Evolutionary conservation across 1,140 invertebrate genomes (phyloP).

Genomic region (Tribolium castaneum): DNA sequence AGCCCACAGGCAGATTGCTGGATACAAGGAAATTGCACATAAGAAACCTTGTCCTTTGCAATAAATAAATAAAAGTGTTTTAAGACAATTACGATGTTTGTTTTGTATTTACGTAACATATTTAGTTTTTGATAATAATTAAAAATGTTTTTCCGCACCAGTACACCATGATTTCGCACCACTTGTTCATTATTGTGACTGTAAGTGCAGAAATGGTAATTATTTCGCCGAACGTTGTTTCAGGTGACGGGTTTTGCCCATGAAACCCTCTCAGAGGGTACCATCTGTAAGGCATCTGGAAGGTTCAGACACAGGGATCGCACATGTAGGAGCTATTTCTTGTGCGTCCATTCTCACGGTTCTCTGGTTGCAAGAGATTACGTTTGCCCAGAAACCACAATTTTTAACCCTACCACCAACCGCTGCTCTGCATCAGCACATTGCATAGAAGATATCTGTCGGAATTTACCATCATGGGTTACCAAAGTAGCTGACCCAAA

Average conservation of each 20-base stretch:
- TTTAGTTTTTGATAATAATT: background rate
- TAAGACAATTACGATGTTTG: background rate
- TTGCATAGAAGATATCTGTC: constrained; percentile 5
- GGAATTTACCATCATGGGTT: background rate
- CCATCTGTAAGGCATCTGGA: background rate
- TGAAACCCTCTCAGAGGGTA: background rate
- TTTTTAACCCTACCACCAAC: constrained; percentile 2
- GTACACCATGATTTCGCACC: background rate
- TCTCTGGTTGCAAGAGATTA: background rate
- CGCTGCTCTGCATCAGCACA: background rate
- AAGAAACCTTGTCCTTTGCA: background rate
- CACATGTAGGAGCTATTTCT: background rate
- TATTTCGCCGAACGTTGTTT: background rate
- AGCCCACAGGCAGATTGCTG: constrained; percentile 1
- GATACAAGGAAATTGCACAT: constrained; percentile 2
- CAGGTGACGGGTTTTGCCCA: background rate
- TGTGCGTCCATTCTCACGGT: background rate
- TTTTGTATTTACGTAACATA: background rate
- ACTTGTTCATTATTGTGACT: background rate
- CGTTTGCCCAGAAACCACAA: background rate
- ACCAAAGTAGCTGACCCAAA: constrained; percentile 9
- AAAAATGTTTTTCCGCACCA: background rate
- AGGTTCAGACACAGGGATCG: background rate
- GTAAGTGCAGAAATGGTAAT: background rate
- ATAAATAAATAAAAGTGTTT: background rate